Evolutionary conservation across 2,113 vertebrate species (phyloP).

Genomic region (Limanda limanda): DNA sequence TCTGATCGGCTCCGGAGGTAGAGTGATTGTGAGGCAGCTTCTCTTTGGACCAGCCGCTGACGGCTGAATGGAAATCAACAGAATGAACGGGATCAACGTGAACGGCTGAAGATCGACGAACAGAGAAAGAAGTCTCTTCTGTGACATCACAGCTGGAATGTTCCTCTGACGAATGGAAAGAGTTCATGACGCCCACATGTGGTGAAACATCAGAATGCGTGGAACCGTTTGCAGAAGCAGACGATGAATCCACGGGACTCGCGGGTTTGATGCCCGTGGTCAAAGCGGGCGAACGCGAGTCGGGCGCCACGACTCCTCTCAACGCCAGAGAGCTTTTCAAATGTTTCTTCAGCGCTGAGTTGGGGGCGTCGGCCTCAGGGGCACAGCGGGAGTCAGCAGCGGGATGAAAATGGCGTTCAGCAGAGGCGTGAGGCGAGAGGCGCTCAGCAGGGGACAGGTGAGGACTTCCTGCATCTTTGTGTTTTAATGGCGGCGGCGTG

Average conservation of each 20-base stretch:
- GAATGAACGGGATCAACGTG: neutral
- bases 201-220: neutral
- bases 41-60: constrained; percentile 5
- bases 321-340: neutral
- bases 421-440: neutral
- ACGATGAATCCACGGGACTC: neutral
- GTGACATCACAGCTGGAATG: neutral
- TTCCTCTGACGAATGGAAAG: neutral
- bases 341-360: constrained; percentile 21
- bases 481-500: constrained; percentile 53
- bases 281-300: too few relatives aligned
- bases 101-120: neutral
- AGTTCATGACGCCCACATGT: neutral
- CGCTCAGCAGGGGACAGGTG: neutral
- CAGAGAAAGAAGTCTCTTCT: neutral
- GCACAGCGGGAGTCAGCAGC: neutral
- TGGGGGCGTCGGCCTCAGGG: constrained; percentile 9
- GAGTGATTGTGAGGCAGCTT: constrained; percentile 6
- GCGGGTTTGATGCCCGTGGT: too few relatives aligned
- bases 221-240: neutral
- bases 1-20: constrained; percentile 18
- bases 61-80: constrained; percentile 22
- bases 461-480: constrained; percentile 49
- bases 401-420: neutral
- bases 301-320: neutral